A percentile compares a stretch with the other conserved stretches of the same genome.
phyloP scores from a whole-genome alignment of 2,113 vertebrate genomes.

The Nerophis lumbriciformis region DNA sequence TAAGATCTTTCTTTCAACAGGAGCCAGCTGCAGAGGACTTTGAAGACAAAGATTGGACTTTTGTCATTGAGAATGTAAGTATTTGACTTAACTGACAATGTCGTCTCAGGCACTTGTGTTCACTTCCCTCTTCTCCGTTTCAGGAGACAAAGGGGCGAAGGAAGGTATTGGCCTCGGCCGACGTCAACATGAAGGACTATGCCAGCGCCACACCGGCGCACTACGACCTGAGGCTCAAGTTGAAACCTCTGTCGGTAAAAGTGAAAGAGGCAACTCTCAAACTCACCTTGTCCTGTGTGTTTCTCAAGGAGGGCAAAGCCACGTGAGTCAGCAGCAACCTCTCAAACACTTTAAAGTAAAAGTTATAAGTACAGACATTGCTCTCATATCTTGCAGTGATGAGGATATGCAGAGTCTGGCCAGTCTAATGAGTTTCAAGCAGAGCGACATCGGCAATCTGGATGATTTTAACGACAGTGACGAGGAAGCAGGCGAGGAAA shows the following conservation, averaged over 20 bases:
- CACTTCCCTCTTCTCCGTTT: background rate
- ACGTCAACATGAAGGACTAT: constrained; percentile 80
- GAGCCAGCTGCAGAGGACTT: constrained; percentile 83
- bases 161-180: constrained; percentile 79
- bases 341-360: background rate
- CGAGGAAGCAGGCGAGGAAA: constrained; percentile 71
- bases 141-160: constrained; percentile 82
- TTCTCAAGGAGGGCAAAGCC: constrained; percentile 86
- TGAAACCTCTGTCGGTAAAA: constrained; percentile 85
- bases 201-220: constrained; percentile 73
- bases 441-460: constrained; percentile 82
- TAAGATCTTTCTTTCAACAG: constrained; percentile 48
- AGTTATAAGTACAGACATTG: too few relatives aligned
- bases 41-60: constrained; percentile 89
- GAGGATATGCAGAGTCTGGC: constrained; percentile 93
- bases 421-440: constrained; percentile 86
- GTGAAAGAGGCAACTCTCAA: constrained; percentile 81
- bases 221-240: constrained; percentile 69
- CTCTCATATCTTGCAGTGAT: constrained; percentile 64
- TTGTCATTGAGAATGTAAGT: constrained; percentile 84
- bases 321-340: constrained; percentile 75
- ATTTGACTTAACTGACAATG: background rate
- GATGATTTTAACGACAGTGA: constrained; percentile 88
- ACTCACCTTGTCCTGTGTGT: constrained; percentile 79
- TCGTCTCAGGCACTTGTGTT: background rate